Evolutionary conservation across 2,113 vertebrate species (phyloP).

Genomic region (Osmerus mordax): DNA sequence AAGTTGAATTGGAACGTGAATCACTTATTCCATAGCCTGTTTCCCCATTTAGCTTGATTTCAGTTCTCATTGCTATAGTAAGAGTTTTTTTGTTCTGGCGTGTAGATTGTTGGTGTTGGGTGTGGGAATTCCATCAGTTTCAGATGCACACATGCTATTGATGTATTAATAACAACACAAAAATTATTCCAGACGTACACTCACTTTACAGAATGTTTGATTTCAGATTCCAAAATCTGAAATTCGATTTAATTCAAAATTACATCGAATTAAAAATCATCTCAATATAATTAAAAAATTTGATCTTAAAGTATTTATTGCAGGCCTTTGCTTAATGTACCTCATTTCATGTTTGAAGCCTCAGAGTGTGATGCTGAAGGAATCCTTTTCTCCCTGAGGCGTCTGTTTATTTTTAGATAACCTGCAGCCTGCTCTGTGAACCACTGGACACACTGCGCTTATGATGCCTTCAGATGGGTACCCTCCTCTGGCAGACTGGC

Average conservation of each 20-base stretch:
- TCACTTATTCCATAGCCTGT: no score
- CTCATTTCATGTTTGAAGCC: constrained; percentile 12
- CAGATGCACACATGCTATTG: no score
- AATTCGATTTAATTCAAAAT: no score
- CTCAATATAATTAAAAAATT: not conserved
- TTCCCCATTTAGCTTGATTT: no score
- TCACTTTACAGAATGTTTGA: no score
- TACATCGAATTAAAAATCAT: not conserved
- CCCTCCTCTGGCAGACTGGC: constrained; percentile 27
- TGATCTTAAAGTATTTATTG: not conserved
- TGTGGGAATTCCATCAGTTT: no score
- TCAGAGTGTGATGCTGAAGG: constrained; percentile 18
- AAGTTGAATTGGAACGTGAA: constrained; percentile 4
- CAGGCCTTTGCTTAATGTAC: constrained; percentile 3
- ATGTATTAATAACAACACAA: no score
- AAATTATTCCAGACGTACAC: no score
- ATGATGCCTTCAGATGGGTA: constrained; percentile 32
- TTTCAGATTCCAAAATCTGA: no score
- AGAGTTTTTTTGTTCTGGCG: no score
- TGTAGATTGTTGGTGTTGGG: no score
- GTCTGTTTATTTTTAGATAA: constrained; percentile 57
- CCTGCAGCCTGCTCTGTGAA: constrained; percentile 32
- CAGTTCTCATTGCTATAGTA: no score
- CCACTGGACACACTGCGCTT: constrained; percentile 12
- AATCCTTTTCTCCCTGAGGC: constrained; percentile 13